Evolutionary conservation across 2,797 vertebrate species (phyloP).

Genomic region (Pipistrellus pygmaeus): DNA sequence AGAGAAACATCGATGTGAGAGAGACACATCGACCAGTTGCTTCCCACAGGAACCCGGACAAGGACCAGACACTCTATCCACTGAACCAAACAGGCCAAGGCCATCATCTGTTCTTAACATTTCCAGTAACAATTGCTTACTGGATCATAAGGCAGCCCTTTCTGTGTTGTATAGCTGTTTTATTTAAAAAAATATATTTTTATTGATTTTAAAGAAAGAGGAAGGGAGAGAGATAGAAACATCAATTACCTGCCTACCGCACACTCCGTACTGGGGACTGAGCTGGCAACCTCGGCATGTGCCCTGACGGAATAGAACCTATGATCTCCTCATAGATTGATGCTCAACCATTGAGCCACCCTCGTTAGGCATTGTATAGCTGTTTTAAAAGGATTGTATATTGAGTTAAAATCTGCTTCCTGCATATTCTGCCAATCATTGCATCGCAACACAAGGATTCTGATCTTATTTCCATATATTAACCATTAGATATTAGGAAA

Average conservation of each 20-base stretch:
- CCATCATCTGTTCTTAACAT: constrained; percentile 36
- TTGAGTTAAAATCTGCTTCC: constrained; percentile 28
- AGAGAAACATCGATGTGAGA: too few species aligned
- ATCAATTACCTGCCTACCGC: neutral
- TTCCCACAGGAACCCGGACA: too few species aligned
- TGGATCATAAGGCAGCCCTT: constrained; percentile 27
- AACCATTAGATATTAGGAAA: constrained; percentile 48
- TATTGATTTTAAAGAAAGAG: neutral
- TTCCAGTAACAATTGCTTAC: constrained; percentile 39
- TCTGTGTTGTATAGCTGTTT: neutral
- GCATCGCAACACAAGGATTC: constrained; percentile 28
- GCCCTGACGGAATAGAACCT: neutral
- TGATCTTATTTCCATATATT: constrained; percentile 7
- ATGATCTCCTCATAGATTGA: neutral
- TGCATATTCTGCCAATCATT: constrained; percentile 36
- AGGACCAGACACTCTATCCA: too few species aligned
- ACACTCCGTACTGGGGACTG: too few species aligned
- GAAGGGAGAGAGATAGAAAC: neutral
- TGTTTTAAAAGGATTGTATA: constrained; percentile 29
- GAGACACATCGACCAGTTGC: too few species aligned
- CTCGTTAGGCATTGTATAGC: neutral
- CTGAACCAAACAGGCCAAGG: too few species aligned
- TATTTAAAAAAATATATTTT: neutral
- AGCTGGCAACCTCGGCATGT: neutral
- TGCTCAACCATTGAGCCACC: neutral